Evolutionary conservation across 2,797 vertebrate genomes (phyloP), one percentile per base, ranked within the genome.

Genomic region (Scleropages formosus): DNA sequence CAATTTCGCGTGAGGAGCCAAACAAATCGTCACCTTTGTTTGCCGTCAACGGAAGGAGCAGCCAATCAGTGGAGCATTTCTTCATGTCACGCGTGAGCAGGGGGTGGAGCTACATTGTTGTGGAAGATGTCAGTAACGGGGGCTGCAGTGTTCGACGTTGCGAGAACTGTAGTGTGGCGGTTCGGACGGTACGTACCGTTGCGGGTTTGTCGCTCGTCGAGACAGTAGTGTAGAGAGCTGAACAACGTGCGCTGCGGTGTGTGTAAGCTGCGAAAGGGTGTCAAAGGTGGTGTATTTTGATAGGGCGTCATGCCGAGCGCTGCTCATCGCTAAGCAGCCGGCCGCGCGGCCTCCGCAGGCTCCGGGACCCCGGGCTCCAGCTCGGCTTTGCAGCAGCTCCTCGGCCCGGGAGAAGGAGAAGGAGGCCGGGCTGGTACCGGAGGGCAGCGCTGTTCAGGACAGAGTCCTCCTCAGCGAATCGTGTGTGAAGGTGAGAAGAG

Each of bases 401-500:
- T 81, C 87, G 1, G 58, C 72, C 1, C 84, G 84, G 82, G 85
- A 85, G 79, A 80, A 77, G n/a, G 9, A 73, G 0, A 63, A 58
- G 12, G 75, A 59, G 12, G 58, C 77, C 3, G 77, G 8, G 66
- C 31, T 63, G 51, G 31, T 83, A 2, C 6, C 31, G 10, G 76
- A 59, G 12, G 58, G 76, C 4, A 78, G 8, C 66, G 31, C 62
- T 49, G 26, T 83, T 18, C 87, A 86, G 4, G 85, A 90, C 11
- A 79, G 78, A 72, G 73, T 94, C 0, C 0, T 51, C 2, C 88
- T 94, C 16, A 94, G 88, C 4, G 84, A 91, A 12, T 88, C 92
- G 1, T 94, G 92, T 77, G 87, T 92, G 18, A 92, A 93, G 91
- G 93, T 93, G 53, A 82, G 83, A 69, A 59, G 0, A 68, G 6